A percentile compares a stretch with the other conserved stretches of the same genome.
These are phyloP conservation scores for Falcaria lacertinaria DNA, from an alignment of 2,888 invertebrate species.

Conservation along the genomic window DNA sequence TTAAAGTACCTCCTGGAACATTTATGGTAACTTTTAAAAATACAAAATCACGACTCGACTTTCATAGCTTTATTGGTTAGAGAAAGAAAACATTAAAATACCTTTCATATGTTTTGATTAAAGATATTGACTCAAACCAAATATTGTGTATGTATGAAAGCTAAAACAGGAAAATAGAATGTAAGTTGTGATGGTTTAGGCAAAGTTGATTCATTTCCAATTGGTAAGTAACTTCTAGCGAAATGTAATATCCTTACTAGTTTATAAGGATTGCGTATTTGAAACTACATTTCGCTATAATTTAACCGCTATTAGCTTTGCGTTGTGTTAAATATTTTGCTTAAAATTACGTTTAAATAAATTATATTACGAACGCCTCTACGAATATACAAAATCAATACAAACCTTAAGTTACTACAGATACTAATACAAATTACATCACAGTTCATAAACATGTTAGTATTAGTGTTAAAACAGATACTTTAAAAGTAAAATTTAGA, in stretches of 20 bases:
- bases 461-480: slow-evolving; percentile 60
- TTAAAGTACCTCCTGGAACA: too few relatives aligned
- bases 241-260: too few relatives aligned
- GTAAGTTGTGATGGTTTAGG: too few relatives aligned
- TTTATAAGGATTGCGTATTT: too few relatives aligned
- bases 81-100: too few relatives aligned
- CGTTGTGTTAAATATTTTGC: slow-evolving; percentile 48
- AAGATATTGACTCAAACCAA: too few relatives aligned
- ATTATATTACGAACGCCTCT: slow-evolving; percentile 74
- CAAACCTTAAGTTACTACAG: slow-evolving; percentile 74
- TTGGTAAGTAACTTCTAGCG: slow-evolving; percentile 40
- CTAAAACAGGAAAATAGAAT: too few relatives aligned
- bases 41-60: too few relatives aligned
- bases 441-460: slow-evolving; percentile 79
- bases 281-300: slow-evolving; percentile 19
- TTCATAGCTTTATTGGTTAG: too few relatives aligned
- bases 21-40: too few relatives aligned
- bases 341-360: slow-evolving; percentile 71
- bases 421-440: slow-evolving; percentile 79
- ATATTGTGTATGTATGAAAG: too few relatives aligned
- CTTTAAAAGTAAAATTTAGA: slow-evolving; percentile 60
- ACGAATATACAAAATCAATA: slow-evolving; percentile 79
- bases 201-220: slow-evolving; percentile 11
- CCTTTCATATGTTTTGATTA: too few relatives aligned
- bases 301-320: slow-evolving; percentile 38